phyloP scores from a whole-genome alignment of 2,113 vertebrate species.

The Ifrita kowaldi region DNA sequence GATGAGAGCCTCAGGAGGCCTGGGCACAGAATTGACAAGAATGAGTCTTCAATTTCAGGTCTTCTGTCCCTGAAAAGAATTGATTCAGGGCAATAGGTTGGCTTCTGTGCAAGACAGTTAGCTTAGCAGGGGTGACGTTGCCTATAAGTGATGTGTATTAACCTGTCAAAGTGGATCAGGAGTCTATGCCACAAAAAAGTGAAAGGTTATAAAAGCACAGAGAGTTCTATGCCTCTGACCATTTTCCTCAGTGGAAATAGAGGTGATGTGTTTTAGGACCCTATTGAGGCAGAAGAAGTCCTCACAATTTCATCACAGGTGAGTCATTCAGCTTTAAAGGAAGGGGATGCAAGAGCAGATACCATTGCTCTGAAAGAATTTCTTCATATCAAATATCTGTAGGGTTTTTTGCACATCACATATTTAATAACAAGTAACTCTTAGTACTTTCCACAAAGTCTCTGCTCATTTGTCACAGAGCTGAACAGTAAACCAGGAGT shows the following conservation, averaged over 20 bases:
- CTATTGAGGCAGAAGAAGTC: background rate
- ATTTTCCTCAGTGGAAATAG: background rate
- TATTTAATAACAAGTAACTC: background rate
- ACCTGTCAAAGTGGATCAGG: conserved; percentile 41
- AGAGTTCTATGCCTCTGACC: background rate
- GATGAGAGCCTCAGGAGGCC: background rate
- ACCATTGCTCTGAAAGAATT: background rate
- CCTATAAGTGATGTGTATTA: conserved; percentile 39
- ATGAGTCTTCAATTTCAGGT: background rate
- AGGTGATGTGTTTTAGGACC: background rate
- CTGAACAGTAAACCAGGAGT: background rate
- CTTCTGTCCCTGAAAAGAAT: background rate
- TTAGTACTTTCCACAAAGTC: background rate
- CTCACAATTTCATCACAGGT: background rate
- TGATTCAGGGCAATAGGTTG: conserved; percentile 6
- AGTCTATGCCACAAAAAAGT: background rate
- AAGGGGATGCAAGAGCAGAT: background rate
- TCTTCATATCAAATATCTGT: background rate
- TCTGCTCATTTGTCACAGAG: background rate
- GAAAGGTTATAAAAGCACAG: conserved; percentile 33
- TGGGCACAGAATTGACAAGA: background rate
- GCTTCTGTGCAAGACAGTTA: conserved; percentile 12
- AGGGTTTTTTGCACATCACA: background rate
- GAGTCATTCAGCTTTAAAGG: background rate
- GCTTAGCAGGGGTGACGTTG: background rate